Evolutionary conservation across 2,797 vertebrate species (phyloP).

Genomic region (Aulostomus chinensis): DNA sequence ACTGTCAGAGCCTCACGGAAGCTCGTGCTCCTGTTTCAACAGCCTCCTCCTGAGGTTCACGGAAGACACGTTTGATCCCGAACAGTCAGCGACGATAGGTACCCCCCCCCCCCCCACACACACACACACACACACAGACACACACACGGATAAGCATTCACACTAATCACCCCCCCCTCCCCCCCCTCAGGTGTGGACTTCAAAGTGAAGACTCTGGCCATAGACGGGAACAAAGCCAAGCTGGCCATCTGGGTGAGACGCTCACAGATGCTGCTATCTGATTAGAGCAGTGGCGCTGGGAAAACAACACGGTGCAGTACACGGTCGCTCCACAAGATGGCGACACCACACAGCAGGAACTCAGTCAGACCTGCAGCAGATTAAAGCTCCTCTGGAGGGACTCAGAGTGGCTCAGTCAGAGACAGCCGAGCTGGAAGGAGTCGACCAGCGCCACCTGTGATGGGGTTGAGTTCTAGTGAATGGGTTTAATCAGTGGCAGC

Average conservation of each 20-base stretch:
- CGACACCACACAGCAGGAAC: slow-evolving; percentile 26
- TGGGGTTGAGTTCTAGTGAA: too few species aligned
- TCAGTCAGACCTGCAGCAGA: too few species aligned
- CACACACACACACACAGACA: background rate
- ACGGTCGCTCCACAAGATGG: slow-evolving; percentile 41
- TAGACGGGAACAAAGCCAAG: slow-evolving; percentile 98
- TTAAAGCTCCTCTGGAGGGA: too few species aligned
- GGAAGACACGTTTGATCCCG: slow-evolving; percentile 97
- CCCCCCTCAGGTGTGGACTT: slow-evolving; percentile 91
- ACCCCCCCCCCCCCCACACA: background rate
- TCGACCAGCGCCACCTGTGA: too few species aligned
- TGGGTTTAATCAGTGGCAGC: too few species aligned
- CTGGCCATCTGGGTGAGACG: slow-evolving; percentile 96
- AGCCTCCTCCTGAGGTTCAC: slow-evolving; percentile 97
- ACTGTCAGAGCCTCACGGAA: too few species aligned
- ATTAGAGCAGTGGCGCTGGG: background rate
- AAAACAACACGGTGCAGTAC: slow-evolving; percentile 51
- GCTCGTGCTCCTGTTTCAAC: too few species aligned
- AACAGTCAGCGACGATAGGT: slow-evolving; percentile 96
- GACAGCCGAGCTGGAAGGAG: too few species aligned
- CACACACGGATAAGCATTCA: background rate
- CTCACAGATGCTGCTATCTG: background rate
- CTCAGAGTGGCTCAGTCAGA: too few species aligned
- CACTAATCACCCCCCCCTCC: too few species aligned
- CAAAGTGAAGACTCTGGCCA: slow-evolving; percentile 97